Evolutionary conservation across 2,113 vertebrate species (phyloP).

Genomic region (Periophthalmodon schlosseri): DNA sequence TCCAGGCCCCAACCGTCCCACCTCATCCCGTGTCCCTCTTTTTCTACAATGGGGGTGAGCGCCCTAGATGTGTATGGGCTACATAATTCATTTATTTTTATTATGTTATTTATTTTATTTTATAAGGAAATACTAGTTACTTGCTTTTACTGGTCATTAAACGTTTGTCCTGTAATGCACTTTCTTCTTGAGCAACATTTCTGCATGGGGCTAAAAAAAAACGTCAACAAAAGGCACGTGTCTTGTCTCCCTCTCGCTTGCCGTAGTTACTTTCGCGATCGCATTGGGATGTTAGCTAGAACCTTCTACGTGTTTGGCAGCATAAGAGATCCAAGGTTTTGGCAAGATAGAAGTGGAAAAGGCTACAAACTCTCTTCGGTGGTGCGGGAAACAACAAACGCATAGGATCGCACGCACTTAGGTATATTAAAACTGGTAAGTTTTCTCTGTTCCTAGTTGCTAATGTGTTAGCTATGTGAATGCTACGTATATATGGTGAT

Average conservation of each 20-base stretch:
- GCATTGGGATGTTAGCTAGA: not conserved
- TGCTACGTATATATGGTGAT: not conserved
- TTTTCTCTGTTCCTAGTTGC: not conserved
- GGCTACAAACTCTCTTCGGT: not conserved
- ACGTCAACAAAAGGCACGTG: conserved; percentile 2
- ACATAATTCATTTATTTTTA: no score
- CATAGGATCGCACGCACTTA: not conserved
- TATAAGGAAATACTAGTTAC: no score
- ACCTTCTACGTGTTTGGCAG: not conserved
- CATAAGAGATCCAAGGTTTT: no score
- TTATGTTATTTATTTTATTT: no score
- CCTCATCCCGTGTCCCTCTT: no score
- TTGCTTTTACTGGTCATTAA: no score
- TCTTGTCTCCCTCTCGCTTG: not conserved
- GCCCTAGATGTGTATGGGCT: no score
- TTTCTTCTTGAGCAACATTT: not conserved
- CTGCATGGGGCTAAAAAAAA: not conserved
- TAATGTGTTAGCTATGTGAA: not conserved
- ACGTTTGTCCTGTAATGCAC: no score
- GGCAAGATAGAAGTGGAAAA: not conserved
- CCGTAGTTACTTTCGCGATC: not conserved
- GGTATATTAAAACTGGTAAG: not conserved
- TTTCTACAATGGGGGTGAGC: no score
- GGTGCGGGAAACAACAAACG: not conserved
- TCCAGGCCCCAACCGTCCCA: no score